These are phyloP conservation scores for Drosophila stalkeri DNA, from an alignment of 2,888 invertebrate species.

Conservation along the genomic window DNA sequence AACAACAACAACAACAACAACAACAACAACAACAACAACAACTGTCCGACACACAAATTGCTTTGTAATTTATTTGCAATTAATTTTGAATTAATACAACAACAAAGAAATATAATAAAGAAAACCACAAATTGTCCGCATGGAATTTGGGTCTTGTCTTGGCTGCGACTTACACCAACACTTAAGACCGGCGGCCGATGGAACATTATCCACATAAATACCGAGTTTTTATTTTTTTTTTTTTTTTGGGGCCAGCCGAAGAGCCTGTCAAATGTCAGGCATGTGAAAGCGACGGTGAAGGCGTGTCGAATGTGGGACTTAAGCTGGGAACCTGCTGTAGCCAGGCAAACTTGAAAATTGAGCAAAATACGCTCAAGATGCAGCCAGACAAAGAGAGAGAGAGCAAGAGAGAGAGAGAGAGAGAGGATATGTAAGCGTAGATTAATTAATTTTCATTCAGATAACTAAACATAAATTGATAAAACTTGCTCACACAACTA, in stretches of 20 bases:
- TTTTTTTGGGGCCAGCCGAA: conserved; percentile 21
- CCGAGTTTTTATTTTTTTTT: conserved; percentile 12
- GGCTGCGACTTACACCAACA: conserved; percentile 47
- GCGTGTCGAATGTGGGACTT: conserved; percentile 40
- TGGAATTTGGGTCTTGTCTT: conserved; percentile 71
- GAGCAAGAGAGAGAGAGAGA: not conserved
- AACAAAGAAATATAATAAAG: conserved; percentile 30
- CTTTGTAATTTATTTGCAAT: conserved; percentile 80
- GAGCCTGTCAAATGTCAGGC: conserved; percentile 58
- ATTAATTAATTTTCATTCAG: conserved; percentile 40
- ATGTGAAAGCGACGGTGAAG: conserved; percentile 55
- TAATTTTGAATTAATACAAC: conserved; percentile 79
- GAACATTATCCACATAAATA: conserved; percentile 54
- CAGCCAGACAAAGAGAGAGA: not conserved
- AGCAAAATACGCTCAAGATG: conserved; percentile 8
- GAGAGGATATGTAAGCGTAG: conserved; percentile 23
- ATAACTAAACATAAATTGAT: conserved; percentile 31
- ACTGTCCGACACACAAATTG: conserved; percentile 75
- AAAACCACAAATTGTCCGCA: conserved; percentile 58
- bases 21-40: conserved; percentile 31
- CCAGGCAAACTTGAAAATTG: conserved; percentile 3
- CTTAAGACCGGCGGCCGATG: conserved; percentile 27
- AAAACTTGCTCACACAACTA: conserved; percentile 11
- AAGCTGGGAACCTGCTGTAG: conserved; percentile 29
- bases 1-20: conserved; percentile 34